These are phyloP conservation scores for Drosophila helvetica DNA, from an alignment of 2,888 invertebrate species.

Conservation along the genomic window DNA sequence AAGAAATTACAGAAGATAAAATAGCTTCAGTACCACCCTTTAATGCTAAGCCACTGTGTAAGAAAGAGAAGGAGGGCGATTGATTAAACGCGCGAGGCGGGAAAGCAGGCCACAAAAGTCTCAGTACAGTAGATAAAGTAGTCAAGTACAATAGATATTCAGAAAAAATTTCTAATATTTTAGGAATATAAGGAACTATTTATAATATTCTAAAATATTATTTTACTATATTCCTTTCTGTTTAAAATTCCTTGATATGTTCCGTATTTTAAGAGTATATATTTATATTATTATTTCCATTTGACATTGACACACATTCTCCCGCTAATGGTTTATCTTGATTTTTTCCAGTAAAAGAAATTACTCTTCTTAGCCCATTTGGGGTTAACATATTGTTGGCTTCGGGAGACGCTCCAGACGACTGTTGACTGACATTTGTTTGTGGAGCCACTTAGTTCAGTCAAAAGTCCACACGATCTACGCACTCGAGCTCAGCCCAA, in stretches of 20 bases:
- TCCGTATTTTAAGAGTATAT: neutral
- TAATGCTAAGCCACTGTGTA: too few species aligned
- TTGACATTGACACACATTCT: neutral
- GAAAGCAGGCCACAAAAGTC: too few species aligned
- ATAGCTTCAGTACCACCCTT: too few species aligned
- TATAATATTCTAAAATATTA: neutral
- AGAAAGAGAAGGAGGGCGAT: too few species aligned
- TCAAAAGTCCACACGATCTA: slow-evolving; percentile 41
- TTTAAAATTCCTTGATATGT: neutral
- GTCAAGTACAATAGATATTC: neutral
- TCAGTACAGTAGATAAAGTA: too few species aligned
- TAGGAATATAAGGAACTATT: neutral
- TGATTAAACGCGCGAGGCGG: too few species aligned
- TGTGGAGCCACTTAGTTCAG: slow-evolving; percentile 33
- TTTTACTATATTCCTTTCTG: neutral
- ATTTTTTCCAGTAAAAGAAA: neutral
- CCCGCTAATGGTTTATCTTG: neutral
- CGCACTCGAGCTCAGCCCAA: slow-evolving; percentile 34
- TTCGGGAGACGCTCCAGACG: slow-evolving; percentile 16
- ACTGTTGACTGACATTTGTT: slow-evolving; percentile 26
- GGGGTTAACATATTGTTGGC: slow-evolving; percentile 9
- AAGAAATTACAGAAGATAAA: too few species aligned
- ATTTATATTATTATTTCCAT: neutral
- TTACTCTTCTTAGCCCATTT: neutral
- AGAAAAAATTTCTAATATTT: neutral